These are phyloP conservation scores for Centrocercus urophasianus DNA, from an alignment of 2,113 vertebrate genomes.

Conservation along the genomic window DNA sequence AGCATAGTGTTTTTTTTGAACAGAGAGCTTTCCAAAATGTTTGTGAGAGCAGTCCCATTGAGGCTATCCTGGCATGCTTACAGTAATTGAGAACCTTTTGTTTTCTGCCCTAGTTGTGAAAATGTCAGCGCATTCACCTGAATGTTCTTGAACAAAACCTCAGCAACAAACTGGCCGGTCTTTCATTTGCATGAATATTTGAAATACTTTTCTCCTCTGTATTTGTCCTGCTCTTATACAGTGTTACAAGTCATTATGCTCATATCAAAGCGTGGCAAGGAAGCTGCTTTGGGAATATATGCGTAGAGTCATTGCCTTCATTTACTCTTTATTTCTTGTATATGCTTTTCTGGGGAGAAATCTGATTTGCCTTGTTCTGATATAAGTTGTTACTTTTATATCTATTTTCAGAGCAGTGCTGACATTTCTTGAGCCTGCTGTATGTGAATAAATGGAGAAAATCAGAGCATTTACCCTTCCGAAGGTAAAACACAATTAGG, in stretches of 20 bases:
- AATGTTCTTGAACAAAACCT: slow-evolving; percentile 39
- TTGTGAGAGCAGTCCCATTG: slow-evolving; percentile 53
- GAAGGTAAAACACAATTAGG: not conserved
- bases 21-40: slow-evolving; percentile 55
- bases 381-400: not conserved
- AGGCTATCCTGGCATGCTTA: not conserved
- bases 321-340: not conserved
- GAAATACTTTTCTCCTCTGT: not conserved
- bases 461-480: not conserved
- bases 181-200: not conserved
- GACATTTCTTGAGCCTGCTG: not conserved
- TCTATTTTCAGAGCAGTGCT: not conserved
- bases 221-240: not conserved
- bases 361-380: not conserved
- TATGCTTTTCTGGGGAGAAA: not conserved
- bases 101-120: not conserved
- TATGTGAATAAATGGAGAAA: not conserved
- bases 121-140: slow-evolving; percentile 26
- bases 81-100: slow-evolving; percentile 35
- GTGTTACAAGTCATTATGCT: not conserved
- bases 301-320: not conserved
- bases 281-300: not conserved
- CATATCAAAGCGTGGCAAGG: not conserved
- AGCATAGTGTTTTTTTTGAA: slow-evolving; percentile 17
- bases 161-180: not conserved